A percentile compares a stretch with the other conserved stretches of the same genome.
Conservation (phyloP, 2,113 vertebrate genomes). For the Rana temporaria region DNA sequence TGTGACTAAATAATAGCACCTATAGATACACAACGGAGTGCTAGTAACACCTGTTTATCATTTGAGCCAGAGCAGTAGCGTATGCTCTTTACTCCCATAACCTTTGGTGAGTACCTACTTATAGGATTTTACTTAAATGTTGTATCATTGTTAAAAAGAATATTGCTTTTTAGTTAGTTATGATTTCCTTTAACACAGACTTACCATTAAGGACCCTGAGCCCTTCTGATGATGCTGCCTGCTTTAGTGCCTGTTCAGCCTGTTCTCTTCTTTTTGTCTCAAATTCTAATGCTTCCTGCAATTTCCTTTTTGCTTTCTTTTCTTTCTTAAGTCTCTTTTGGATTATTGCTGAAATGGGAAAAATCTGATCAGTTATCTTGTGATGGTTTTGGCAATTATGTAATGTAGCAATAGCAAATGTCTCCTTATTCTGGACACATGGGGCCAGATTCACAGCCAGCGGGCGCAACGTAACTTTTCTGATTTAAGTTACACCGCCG, state of each 20-base stretch:
- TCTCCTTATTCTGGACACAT: neutral
- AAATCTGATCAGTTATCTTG: neutral
- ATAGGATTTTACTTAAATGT: too few relatives aligned
- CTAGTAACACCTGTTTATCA: too few relatives aligned
- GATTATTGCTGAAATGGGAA: conserved; percentile 84
- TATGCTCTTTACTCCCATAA: too few relatives aligned
- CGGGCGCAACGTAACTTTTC: too few relatives aligned
- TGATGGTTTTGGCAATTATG: neutral
- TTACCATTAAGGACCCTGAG: conserved; percentile 95
- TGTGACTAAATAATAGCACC: too few relatives aligned
- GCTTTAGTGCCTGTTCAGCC: conserved; percentile 93
- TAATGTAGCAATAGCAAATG: neutral
- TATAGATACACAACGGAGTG: too few relatives aligned
- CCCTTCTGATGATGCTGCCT: conserved; percentile 92
- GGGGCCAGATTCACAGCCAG: too few relatives aligned
- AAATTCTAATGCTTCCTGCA: conserved; percentile 98
- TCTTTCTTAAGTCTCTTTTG: conserved; percentile 99
- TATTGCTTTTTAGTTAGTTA: too few relatives aligned
- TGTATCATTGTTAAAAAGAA: too few relatives aligned
- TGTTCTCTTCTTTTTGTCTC: conserved; percentile 97
- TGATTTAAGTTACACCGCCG: too few relatives aligned
- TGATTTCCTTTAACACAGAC: neutral
- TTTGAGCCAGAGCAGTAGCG: too few relatives aligned
- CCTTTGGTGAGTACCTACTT: too few relatives aligned
- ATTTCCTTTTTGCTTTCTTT: conserved; percentile 99